Evolutionary conservation across 53 echinoderm and acorn worm species (phyloP).

Genomic region (Hippasteria phrygiana): DNA sequence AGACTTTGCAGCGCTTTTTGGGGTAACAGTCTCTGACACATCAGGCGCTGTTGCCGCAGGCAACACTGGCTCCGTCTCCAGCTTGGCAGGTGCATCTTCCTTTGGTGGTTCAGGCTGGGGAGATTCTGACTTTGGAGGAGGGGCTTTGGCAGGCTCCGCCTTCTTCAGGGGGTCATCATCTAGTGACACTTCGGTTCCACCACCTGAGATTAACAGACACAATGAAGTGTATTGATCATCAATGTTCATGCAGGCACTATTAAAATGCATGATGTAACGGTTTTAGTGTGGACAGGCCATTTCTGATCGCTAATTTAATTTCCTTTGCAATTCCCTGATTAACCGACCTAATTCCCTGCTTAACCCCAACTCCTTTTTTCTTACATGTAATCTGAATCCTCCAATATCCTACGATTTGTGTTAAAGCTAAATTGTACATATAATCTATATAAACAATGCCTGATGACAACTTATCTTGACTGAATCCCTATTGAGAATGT

Average conservation of each 20-base stretch:
- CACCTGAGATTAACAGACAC: slow-evolving; percentile 53
- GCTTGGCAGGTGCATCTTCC: slow-evolving; percentile 66
- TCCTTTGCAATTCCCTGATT: no score
- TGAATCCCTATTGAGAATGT: neutral
- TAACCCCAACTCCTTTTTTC: no score
- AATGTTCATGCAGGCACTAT: no score
- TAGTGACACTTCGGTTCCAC: slow-evolving; percentile 82
- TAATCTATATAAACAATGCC: no score
- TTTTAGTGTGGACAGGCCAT: no score
- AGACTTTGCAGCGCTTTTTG: slow-evolving; percentile 33
- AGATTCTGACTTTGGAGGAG: slow-evolving; percentile 36
- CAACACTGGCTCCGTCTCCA: slow-evolving; percentile 72
- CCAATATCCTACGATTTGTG: no score
- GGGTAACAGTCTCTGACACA: slow-evolving; percentile 53
- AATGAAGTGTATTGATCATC: no score
- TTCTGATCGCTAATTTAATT: no score
- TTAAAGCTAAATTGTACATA: no score
- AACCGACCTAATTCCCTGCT: no score
- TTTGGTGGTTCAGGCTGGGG: neutral
- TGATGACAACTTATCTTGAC: neutral
- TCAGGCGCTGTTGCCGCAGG: slow-evolving; percentile 70
- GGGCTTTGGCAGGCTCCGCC: slow-evolving; percentile 42
- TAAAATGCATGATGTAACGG: no score
- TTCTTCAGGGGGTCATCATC: slow-evolving; percentile 76
- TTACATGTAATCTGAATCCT: no score